Base-by-base conservation (phyloP, 2,888 invertebrate species). In the Drosophila silvestris region DNA sequence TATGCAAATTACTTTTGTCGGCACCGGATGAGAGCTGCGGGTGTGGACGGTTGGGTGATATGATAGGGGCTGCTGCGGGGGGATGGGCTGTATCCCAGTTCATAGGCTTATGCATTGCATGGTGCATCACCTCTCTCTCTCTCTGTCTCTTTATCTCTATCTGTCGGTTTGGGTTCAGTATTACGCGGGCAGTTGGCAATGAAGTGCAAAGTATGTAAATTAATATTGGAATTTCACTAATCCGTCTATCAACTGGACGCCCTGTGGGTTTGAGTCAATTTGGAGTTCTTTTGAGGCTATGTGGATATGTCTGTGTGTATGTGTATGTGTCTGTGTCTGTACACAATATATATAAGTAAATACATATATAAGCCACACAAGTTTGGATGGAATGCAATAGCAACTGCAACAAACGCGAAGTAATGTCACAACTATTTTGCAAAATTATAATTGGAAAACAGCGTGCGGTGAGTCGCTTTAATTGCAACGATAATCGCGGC, bases 201-300 rank as follows among this genome's bases (percentile, higher is more conserved):
- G 79, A 76, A 84, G 86, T 83, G 84, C 77, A 79, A 81, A 86
- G 73, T 84, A 81, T 79, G 77, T 83, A 87, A 82, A 86, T 84
- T 81, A 79, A 86, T 84, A 81, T 82, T 83, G 84, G 79, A 81
- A 86, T 83, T 87, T 84, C 77, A 71, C 81, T 84, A 83, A 83
- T 81, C 81, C 68, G 73, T 74, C 68, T 68, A 83, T 74, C 79
- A 76, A 83, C 69, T 75, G 77, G 57, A 50, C 63, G 41, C 53
- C 44, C 66, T 12, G 44, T 50, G 61, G 50, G 51, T 50, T 33
- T 44, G 56, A 16, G n/a, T 50, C 33, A 32, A 44, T 44, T 44
- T 59, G 44, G 33, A 44, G 41, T 32, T 57, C 16, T 26, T 26
- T 47, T 26, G 7, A 22, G 47, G 47, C 6, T 22, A 22, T 47